Base-by-base conservation (phyloP, 2,888 invertebrate species). In the Dichetophora obliterata region DNA sequence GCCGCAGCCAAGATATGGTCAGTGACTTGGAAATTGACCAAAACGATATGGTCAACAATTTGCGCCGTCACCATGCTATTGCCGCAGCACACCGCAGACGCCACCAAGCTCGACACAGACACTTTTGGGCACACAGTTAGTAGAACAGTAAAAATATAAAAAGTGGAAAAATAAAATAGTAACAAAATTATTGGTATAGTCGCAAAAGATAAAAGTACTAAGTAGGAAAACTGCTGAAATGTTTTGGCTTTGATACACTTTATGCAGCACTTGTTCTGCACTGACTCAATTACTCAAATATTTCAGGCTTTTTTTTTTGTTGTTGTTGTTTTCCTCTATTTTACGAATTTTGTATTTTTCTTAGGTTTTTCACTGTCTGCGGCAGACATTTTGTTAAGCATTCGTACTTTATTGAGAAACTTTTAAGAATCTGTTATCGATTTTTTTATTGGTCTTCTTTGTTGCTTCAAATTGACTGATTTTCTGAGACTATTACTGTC, bases 1-100 rank as follows among this genome's bases (percentile, higher is more conserved):
- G 43, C 31, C 31, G 4, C 16, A 3, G 11, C 50, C 24, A 11
- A 27, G 68, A 68, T 68, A 68, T 50, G 68, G 68, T 68, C 68
- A 68, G 24, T 50, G 68, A 68, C 68, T 68, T 68, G 68, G 68
- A 68, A 68, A 68, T 68, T 68, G 68, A 68, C 68, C 68, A 68
- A 68, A 68, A 68, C 50, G 68, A 68, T 68, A 48, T 52, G 68
- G 68, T 68, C 68, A 22, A 68, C 48, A 48, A 16, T 5, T 65
- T 48, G 48, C 50, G 68, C 50, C 50, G 50, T 9, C 22, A 54
- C n/a, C n/a, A 6, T 19, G 19, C 14, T 43, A 11, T 1, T 2
- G 43, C 43, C 43, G 11, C 43, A n/a, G n/a, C n/a, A n/a, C 37
- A 8, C 22, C 54, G 5, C 9, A 22, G 54, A 19, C 19, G 54